These are phyloP conservation scores for Desmophyllum pertusum DNA, from an alignment of 92 coral and sea anemone species.

Conservation along the genomic window DNA sequence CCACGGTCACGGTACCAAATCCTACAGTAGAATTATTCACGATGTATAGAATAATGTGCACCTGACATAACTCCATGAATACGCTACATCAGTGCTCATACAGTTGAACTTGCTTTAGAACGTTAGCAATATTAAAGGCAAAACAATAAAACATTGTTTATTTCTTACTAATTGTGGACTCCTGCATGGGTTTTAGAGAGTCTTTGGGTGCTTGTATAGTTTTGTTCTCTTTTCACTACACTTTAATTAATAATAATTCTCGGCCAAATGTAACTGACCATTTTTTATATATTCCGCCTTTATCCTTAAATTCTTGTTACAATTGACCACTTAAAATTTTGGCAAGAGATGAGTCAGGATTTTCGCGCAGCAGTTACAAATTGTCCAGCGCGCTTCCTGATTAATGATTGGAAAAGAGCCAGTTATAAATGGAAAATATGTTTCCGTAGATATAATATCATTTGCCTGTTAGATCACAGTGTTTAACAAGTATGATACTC, in stretches of 20 bases:
- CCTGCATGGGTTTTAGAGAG: not conserved
- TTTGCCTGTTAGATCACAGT: not conserved
- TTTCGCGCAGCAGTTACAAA: not conserved
- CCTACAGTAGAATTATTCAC: not conserved
- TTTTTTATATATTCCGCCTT: too few relatives aligned
- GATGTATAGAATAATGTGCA: too few relatives aligned
- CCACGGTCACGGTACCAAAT: not conserved
- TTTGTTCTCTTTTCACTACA: not conserved
- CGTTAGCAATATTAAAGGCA: not conserved
- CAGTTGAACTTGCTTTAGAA: too few relatives aligned
- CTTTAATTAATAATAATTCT: too few relatives aligned
- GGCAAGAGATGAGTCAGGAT: not conserved
- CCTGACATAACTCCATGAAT: too few relatives aligned
- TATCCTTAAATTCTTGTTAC: not conserved
- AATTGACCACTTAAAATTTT: not conserved
- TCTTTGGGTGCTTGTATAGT: not conserved
- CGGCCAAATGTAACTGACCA: too few relatives aligned
- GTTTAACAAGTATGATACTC: not conserved
- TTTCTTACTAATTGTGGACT: not conserved
- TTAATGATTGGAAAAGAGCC: constrained; percentile 2
- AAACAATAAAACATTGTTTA: not conserved
- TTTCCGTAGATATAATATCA: not conserved
- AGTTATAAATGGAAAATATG: not conserved
- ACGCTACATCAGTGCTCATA: not conserved
- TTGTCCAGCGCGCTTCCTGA: not conserved